Evolutionary conservation across 2,113 vertebrate species (phyloP).

Genomic region (Lamprologus ornatipinnis): DNA sequence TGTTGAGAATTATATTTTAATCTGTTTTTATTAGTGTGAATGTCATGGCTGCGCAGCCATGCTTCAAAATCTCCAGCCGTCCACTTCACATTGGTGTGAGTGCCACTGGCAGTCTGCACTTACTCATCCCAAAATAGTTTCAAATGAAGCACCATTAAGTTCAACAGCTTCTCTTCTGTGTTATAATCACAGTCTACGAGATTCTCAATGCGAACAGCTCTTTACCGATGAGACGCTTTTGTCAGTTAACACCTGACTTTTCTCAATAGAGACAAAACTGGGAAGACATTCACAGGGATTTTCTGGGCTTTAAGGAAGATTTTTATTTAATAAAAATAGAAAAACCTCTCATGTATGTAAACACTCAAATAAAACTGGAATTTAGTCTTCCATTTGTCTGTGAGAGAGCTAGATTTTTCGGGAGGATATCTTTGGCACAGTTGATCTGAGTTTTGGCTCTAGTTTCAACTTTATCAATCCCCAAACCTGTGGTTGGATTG

Average conservation of each 20-base stretch:
- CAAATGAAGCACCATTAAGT: neutral
- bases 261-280: neutral
- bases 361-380: neutral
- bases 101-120: neutral
- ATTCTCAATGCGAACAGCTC: neutral
- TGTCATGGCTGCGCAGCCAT: constrained; percentile 32
- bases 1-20: constrained; percentile 11
- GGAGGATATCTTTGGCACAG: neutral
- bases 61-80: constrained; percentile 37
- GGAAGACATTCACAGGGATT: neutral
- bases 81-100: constrained; percentile 16
- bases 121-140: constrained; percentile 23
- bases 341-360: neutral
- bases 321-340: neutral
- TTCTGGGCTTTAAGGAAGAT: neutral
- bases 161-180: neutral
- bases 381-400: neutral
- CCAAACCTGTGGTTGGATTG: neutral
- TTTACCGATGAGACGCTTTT: neutral
- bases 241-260: neutral
- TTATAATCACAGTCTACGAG: neutral
- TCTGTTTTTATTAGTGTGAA: constrained; percentile 33
- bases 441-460: neutral
- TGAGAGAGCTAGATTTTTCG: neutral
- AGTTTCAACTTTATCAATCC: neutral